Base-by-base conservation (phyloP, 2,888 invertebrate species). In the Meta bourneti region DNA sequence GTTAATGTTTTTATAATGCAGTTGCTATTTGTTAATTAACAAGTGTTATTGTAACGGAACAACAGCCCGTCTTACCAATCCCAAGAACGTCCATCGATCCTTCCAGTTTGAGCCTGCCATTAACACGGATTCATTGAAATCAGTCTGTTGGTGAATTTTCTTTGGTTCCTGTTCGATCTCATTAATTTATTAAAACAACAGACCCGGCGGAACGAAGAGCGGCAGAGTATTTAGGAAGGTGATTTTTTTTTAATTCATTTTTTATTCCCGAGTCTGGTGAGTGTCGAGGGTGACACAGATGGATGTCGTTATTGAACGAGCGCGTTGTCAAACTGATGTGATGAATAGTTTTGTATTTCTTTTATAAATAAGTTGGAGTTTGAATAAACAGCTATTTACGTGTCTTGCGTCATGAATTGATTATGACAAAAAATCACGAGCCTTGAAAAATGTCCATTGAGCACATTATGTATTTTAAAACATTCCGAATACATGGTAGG, bases 111-210 rank as follows among this genome's bases (percentile, higher is more conserved):
- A n/a, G 13, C 9, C 34, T 16, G 70, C 20, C 20, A n/a, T 70
- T 7, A 7, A 69, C 16, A 70, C 16, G 13, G 19, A 70, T 61
- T 61, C 61, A 11, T 61, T 61, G 61, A 61, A 61, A 11, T 61
- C 11, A 11, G 7, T 61, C 61, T 61, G 61, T 61, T 61, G 11
- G 8, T 5, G 11, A 61, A 61, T 5, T 34, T 34, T 34, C 34
- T 34, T 4, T 34, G 34, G 34, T 34, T 34, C 34, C 11, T 11
- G 61, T 61, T 61, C 7, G 5, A 9, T 61, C 61, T 61, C 11
- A 61, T 61, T 61, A 61, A 61, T 61, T 61, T 61, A 61, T 61
- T 61, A 61, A 61, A 61, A 61, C 61, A 61, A 61, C 61, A 61
- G 61, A 61, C 61, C 16, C 61, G 61, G 61, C 61, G 61, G 16